Evolutionary conservation across 2,113 vertebrate species (phyloP).

Genomic region (Zosterops pallidus): DNA sequence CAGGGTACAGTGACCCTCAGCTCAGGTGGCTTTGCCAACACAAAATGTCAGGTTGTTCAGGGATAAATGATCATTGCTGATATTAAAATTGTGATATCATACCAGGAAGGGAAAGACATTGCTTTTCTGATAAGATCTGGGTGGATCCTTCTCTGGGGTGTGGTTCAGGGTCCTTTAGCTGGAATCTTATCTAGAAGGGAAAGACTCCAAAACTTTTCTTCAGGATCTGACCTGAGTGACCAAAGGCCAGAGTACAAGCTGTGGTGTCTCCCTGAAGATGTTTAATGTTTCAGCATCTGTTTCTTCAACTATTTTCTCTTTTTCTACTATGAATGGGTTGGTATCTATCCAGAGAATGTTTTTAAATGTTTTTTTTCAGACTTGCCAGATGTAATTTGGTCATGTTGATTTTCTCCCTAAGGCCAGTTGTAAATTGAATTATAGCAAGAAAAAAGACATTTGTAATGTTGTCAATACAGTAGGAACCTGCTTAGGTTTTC

Average conservation of each 20-base stretch:
- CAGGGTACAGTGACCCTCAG: background rate
- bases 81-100: background rate
- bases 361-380: background rate
- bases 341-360: background rate
- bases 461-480: slow-evolving; percentile 16
- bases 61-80: background rate
- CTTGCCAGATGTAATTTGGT: background rate
- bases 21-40: background rate
- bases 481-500: background rate
- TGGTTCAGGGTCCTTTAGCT: background rate
- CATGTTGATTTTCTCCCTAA: slow-evolving; percentile 41
- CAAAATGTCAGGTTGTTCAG: background rate
- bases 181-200: background rate
- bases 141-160: background rate
- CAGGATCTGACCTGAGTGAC: background rate
- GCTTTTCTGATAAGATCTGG: background rate
- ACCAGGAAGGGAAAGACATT: background rate
- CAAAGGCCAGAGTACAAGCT: background rate
- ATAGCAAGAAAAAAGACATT: background rate
- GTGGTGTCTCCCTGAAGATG: background rate
- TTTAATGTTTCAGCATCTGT: background rate
- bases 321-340: background rate
- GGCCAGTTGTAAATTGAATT: slow-evolving; percentile 31
- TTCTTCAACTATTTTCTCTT: background rate
- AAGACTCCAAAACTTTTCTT: background rate